phyloP scores from a whole-genome alignment of 2,113 vertebrate genomes.

The Podarcis muralis region DNA sequence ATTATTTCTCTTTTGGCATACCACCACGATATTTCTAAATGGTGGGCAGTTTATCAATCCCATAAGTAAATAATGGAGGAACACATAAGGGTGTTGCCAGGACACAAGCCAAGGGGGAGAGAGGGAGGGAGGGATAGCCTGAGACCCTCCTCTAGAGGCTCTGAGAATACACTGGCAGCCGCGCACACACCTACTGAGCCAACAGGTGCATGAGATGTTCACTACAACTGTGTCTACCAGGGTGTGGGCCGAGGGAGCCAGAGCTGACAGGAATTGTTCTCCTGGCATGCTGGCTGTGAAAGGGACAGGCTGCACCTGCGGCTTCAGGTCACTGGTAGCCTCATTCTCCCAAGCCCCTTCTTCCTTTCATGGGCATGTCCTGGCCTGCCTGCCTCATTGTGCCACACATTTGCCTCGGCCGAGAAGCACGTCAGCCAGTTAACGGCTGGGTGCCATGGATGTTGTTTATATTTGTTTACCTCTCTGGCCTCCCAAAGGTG shows the following conservation, averaged over 20 bases:
- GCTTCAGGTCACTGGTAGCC: background rate
- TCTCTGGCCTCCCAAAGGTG: constrained; percentile 14
- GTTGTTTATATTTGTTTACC: constrained; percentile 43
- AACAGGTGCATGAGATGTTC: background rate
- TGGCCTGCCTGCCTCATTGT: constrained; percentile 64
- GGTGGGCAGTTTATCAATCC: too few species aligned
- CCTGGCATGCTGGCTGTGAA: constrained; percentile 26
- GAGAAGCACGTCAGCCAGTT: constrained; percentile 50
- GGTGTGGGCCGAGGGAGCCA: constrained; percentile 16
- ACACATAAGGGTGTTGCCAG: background rate
- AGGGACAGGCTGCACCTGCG: background rate
- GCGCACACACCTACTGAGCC: background rate
- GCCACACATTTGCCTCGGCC: constrained; percentile 24
- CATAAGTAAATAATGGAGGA: background rate
- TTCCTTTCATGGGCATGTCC: constrained; percentile 65
- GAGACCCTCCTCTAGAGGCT: background rate
- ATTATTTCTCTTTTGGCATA: too few species aligned
- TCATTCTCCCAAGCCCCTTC: constrained; percentile 26
- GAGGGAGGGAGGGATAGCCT: background rate
- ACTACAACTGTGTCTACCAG: background rate
- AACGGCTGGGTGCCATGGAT: constrained; percentile 44
- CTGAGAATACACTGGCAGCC: background rate
- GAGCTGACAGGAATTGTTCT: constrained; percentile 25
- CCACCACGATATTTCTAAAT: too few species aligned
- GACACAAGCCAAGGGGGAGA: too few species aligned